Percentiles rank a stretch among this genome's conserved stretches.
Conservation (phyloP, 2,797 vertebrate genomes). For the Avahi laniger region DNA sequence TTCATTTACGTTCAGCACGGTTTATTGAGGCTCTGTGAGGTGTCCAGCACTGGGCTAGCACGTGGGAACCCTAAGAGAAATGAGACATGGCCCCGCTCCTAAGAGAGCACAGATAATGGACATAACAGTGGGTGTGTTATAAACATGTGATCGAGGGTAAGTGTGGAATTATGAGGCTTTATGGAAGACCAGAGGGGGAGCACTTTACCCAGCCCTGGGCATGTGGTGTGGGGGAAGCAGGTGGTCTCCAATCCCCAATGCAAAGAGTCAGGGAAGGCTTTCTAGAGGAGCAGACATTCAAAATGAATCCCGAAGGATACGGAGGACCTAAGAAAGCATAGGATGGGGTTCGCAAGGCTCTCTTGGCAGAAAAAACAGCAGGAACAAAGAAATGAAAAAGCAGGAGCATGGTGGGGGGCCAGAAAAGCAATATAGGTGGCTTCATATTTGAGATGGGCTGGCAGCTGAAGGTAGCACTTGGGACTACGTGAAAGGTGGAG, state of each 20-base stretch:
- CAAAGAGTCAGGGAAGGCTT: background rate
- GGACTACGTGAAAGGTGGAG: background rate
- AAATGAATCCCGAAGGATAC: background rate
- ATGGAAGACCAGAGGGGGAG: background rate
- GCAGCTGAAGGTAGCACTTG: background rate
- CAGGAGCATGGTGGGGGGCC: background rate
- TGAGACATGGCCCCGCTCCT: background rate
- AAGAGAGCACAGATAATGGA: background rate
- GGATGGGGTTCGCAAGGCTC: background rate
- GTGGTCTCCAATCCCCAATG: background rate
- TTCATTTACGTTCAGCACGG: background rate
- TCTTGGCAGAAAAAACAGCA: background rate
- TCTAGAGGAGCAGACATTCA: background rate
- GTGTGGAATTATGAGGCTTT: background rate
- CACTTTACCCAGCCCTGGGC: background rate
- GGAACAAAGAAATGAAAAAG: background rate
- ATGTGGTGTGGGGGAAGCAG: accelerated
- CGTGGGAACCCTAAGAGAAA: background rate
- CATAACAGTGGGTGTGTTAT: background rate
- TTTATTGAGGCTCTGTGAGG: background rate
- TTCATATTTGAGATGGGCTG: background rate
- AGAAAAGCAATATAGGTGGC: background rate
- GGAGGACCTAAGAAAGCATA: background rate
- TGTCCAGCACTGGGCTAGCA: background rate
- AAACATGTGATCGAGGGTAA: background rate